Conservation (phyloP, 35 echinoderm and acorn worm genomes). For the Apostichopus californicus region DNA sequence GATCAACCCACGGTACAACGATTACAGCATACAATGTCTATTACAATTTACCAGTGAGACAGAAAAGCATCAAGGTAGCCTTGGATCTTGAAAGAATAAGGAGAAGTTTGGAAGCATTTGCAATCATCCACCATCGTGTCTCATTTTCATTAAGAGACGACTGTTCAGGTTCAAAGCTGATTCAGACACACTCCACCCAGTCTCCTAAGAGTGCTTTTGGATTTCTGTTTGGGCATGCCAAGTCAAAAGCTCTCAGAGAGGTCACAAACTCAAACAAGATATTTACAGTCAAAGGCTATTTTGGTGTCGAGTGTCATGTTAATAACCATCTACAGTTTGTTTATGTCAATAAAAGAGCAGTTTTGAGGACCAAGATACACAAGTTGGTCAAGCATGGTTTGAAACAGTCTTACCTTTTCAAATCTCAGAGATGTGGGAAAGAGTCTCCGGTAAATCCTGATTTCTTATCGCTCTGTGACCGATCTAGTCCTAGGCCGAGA, state of each 20-base stretch:
- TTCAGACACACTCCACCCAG: conserved; percentile 80
- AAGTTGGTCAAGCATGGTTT: conserved; percentile 72
- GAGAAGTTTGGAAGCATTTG: conserved; percentile 67
- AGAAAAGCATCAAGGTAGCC: conserved; percentile 58
- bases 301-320: conserved; percentile 75
- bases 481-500: conserved; percentile 63
- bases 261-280: conserved; percentile 27
- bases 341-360: conserved; percentile 79
- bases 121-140: conserved; percentile 75
- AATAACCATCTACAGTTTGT: conserved; percentile 89
- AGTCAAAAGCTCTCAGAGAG: conserved; percentile 63
- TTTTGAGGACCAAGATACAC: conserved; percentile 87
- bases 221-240: conserved; percentile 70
- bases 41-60: conserved; percentile 84
- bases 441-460: conserved; percentile 9
- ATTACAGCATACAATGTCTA: conserved; percentile 87
- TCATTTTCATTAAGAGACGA: conserved; percentile 93
- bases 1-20: conserved; percentile 88
- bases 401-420: conserved; percentile 68
- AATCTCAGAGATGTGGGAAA: conserved; percentile 24
- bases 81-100: conserved; percentile 73
- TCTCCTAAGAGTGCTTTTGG: conserved; percentile 73
- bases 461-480: conserved; percentile 20
- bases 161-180: conserved; percentile 67
- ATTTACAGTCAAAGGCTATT: conserved; percentile 68